A percentile compares a stretch with the other conserved stretches of the same genome.
phyloP scores from a whole-genome alignment of 2,113 vertebrate species.

The Gopherus flavomarginatus region DNA sequence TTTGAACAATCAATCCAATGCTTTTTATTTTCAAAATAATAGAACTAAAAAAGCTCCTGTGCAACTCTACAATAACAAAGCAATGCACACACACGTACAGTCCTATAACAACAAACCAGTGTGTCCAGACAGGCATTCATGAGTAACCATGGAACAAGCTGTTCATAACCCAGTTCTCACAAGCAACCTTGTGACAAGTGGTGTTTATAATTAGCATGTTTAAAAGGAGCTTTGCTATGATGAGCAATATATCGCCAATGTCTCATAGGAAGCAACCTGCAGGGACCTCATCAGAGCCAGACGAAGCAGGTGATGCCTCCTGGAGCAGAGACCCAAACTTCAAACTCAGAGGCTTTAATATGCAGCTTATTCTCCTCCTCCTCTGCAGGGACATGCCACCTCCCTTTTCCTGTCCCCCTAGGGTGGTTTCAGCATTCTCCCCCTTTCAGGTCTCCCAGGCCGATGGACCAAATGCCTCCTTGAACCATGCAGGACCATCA shows the following conservation, averaged over 20 bases:
- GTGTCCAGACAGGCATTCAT: accelerated
- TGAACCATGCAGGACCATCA: not conserved
- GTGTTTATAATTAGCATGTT: not conserved
- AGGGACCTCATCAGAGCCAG: accelerated
- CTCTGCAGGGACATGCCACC: accelerated
- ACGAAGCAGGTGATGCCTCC: accelerated
- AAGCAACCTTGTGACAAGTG: accelerated
- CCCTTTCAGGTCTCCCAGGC: not conserved
- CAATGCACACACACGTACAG: accelerated
- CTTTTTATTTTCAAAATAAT: not conserved
- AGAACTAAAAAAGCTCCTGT: not conserved
- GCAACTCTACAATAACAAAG: not conserved
- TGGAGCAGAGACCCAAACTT: accelerated
- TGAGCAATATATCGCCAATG: accelerated
- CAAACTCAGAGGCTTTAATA: not conserved
- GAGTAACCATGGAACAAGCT: accelerated
- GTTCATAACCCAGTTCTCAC: not conserved
- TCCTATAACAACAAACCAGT: not conserved
- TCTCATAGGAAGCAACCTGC: accelerated
- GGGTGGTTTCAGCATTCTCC: not conserved
- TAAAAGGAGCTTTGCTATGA: accelerated
- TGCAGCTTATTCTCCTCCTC: accelerated
- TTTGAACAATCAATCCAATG: not conserved
- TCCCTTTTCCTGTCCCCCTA: accelerated
- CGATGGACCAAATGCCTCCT: not conserved